Base-by-base conservation (phyloP, 2,888 invertebrate species). In the Polydrusus pterygomalis region DNA sequence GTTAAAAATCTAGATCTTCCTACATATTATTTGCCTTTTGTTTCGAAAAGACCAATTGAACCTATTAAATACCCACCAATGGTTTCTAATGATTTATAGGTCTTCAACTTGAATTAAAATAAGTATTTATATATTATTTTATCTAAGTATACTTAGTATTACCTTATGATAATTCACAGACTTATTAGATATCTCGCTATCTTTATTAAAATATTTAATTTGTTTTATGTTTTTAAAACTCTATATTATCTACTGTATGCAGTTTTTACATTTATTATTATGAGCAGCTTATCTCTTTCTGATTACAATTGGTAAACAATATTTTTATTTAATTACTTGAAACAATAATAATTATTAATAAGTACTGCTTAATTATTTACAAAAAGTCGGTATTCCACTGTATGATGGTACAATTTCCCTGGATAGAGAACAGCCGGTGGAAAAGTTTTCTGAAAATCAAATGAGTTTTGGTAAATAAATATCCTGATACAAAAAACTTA, bases 401-500 rank as follows among this genome's bases (percentile, higher is more conserved):
- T 90, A 82, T 96, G 95, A 20, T 89, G 86, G 84, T 96, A 96
- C 0, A 89, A 88, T 81, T 94, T 90, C 1, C 93, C 94, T 11
- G 96, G 95, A 82, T 91, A 90, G 58, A 96, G 82, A 62, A 95
- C 89, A 6, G 92, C 90, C 72, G 91, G 91, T 1, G 96, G 96
- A 81, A 96, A 96, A 81, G 93, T 93, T 81, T 87, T 87, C 93
- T 95, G 89, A 67, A 91, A 91, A 81, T n/a, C 79, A 77, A 40
- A 40, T 11, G 1, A 40, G 25, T 25, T 25, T 25, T 25, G 5
- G 25, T 1, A 25, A 25, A 25, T 3, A 25, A 25, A n/a, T n/a
- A n/a, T n/a, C n/a, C n/a, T n/a, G n/a, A n/a, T n/a, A n/a, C n/a
- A n/a, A n/a, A n/a, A n/a, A n/a, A n/a, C n/a, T n/a, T n/a, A n/a